Evolutionary conservation across 2,113 vertebrate genomes (phyloP).

Genomic region (Pongo pygmaeus): DNA sequence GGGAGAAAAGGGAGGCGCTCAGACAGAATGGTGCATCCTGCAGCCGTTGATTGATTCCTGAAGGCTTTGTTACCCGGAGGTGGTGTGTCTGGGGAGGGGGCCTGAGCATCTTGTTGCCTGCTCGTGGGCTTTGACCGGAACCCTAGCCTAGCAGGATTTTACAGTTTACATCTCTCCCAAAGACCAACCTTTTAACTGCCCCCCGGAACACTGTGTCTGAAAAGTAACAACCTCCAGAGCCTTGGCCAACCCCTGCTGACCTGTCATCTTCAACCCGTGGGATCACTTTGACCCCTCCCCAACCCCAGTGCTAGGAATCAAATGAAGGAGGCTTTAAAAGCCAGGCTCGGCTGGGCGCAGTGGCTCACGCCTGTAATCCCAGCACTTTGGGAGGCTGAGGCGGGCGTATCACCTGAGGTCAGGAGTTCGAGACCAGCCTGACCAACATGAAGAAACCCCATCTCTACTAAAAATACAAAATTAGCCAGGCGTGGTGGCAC

Average conservation of each 20-base stretch:
- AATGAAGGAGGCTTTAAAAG: background rate
- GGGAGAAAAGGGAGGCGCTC: slow-evolving; percentile 20
- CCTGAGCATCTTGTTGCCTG: background rate
- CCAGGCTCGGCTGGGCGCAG: background rate
- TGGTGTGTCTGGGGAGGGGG: background rate
- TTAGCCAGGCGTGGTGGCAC: too few species aligned
- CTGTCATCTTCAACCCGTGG: accelerated
- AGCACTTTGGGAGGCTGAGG: too few species aligned
- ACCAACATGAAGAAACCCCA: too few species aligned
- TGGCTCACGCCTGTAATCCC: too few species aligned
- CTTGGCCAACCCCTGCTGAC: accelerated
- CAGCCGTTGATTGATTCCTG: slow-evolving; percentile 48
- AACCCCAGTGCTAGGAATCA: background rate
- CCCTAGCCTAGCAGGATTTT: background rate
- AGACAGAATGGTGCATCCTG: background rate
- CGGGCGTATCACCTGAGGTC: too few species aligned
- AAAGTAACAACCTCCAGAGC: background rate
- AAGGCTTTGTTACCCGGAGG: background rate
- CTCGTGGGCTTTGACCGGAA: accelerated
- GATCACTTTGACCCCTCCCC: background rate
- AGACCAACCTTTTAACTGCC: background rate
- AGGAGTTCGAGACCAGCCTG: too few species aligned
- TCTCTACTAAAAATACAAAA: too few species aligned
- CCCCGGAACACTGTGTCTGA: accelerated
- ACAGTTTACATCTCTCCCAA: background rate